Base-by-base conservation (phyloP, 2,797 vertebrate species). In the Siniperca scherzeri region DNA sequence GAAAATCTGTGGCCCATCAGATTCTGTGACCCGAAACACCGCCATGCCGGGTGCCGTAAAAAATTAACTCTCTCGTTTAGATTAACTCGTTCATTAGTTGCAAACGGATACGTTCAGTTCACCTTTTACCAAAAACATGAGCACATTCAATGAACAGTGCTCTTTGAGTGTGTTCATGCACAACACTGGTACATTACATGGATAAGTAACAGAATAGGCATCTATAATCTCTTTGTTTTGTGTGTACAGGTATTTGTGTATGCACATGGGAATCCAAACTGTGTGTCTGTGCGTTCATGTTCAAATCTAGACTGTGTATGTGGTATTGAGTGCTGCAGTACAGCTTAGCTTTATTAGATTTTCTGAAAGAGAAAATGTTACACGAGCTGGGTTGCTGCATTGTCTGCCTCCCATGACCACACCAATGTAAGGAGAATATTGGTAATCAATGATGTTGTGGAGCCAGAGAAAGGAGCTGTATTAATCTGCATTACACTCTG, bases 371-470 rank as follows among this genome's bases (percentile, higher is more conserved):
- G 82, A 92, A 46, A 40, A 46, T 80, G 85, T 74, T 77, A 91
- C 91, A 92, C 84, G 81, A 93, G 82, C 88, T 3, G 4, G 17
- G 95, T 95, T 97, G 90, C 96, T 95, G 85, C 74, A 92, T 96
- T 93, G 96, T 96, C 95, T 90, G 93, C 92, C 91, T 95, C 84
- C 68, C 6, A 59, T 93, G 91, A 92, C 94, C 93, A 93, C 92
- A 92, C 92, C 89, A 88, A 89, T 94, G 87, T 89, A 94, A 96
- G 94, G 91, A 95, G 93, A 93, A 89, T 96, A 97, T 97, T 96
- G 96, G 96, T 97, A 93, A 97, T 96, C 96, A 95, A 92, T 97
- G 95, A 95, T 93, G 94, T 93, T 95, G 96, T 93, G 14, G 30
- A 92, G 82, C 67, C 75, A 84, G 67, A 80, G 67, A 82, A 80